A percentile compares a stretch with the other conserved stretches of the same genome.
phyloP scores from a whole-genome alignment of 1,140 invertebrate genomes.

The Atta cephalotes region DNA sequence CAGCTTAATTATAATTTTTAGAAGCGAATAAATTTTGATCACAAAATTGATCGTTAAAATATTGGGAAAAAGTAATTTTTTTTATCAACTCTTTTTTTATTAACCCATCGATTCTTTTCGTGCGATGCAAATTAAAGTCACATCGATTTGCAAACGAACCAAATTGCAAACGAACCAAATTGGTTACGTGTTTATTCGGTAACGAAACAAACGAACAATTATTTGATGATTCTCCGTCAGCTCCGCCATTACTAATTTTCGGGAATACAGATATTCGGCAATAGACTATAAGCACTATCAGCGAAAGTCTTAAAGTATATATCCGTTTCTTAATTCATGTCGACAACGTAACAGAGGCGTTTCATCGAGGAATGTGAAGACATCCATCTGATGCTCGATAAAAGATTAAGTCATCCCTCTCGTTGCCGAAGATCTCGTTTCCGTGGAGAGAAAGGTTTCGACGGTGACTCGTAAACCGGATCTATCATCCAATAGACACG shows the following conservation, averaged over 20 bases:
- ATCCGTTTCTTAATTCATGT: background rate
- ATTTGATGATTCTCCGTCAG: background rate
- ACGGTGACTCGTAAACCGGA: conserved; percentile 13
- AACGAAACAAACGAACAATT: conserved; percentile 44
- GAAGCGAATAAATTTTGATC: background rate
- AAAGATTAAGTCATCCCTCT: background rate
- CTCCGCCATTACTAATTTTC: conserved; percentile 20
- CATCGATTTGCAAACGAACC: background rate
- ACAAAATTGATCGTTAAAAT: background rate
- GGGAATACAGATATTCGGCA: background rate
- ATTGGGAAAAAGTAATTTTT: background rate
- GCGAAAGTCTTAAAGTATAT: background rate
- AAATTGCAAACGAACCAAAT: conserved; percentile 17
- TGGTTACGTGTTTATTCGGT: conserved; percentile 2
- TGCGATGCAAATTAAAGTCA: background rate
- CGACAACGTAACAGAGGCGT: background rate
- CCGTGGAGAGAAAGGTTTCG: background rate
- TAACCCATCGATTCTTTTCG: background rate
- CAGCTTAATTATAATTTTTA: background rate
- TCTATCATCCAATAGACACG: conserved; percentile 11
- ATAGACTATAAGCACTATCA: background rate
- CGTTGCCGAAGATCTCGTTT: conserved; percentile 6
- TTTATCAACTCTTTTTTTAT: background rate
- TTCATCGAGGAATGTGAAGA: conserved; percentile 8
- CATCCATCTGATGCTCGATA: conserved; percentile 2